phyloP scores from a whole-genome alignment of 2,113 vertebrate species.

The Mus pahari region DNA sequence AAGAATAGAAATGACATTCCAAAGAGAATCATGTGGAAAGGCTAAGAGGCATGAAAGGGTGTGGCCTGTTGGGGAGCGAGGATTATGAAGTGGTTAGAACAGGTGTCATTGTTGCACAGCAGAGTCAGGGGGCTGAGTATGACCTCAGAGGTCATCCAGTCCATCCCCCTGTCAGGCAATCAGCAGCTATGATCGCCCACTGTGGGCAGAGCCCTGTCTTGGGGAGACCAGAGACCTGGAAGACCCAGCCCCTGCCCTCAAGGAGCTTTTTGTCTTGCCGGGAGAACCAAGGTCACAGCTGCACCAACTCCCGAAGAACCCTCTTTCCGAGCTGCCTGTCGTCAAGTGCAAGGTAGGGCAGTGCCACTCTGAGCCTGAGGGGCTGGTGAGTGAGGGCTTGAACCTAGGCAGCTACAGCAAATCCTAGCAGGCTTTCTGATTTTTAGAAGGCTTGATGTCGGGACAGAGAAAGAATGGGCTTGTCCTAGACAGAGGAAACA shows the following conservation, averaged over 20 bases:
- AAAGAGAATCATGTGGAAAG: constrained; percentile 45
- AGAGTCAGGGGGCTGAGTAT: constrained; percentile 80
- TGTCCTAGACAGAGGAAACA: constrained; percentile 8
- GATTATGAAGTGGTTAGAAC: constrained; percentile 1
- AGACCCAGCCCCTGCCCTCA: constrained; percentile 82
- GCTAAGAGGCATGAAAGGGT: not conserved
- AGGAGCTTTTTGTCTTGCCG: constrained; percentile 83
- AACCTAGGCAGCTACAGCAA: constrained; percentile 53
- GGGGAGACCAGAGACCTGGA: constrained; percentile 84
- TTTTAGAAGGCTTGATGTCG: constrained; percentile 47
- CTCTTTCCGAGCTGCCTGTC: constrained; percentile 83
- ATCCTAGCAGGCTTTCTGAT: constrained; percentile 9
- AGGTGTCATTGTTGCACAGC: constrained; percentile 61
- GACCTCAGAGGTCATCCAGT: constrained; percentile 81
- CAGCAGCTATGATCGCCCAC: constrained; percentile 83
- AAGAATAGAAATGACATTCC: constrained; percentile 31
- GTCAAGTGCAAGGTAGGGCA: constrained; percentile 84
- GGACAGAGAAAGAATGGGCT: constrained; percentile 57
- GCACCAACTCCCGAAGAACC: constrained; percentile 81
- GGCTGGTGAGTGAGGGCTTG: constrained; percentile 75
- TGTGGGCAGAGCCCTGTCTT: constrained; percentile 83
- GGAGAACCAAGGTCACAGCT: constrained; percentile 80
- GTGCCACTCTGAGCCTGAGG: constrained; percentile 76
- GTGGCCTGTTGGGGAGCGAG: constrained; percentile 48
- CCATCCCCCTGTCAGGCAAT: constrained; percentile 83